These are phyloP conservation scores for Synergus gifuensis DNA, from an alignment of 2,888 invertebrate genomes.

Conservation along the genomic window DNA sequence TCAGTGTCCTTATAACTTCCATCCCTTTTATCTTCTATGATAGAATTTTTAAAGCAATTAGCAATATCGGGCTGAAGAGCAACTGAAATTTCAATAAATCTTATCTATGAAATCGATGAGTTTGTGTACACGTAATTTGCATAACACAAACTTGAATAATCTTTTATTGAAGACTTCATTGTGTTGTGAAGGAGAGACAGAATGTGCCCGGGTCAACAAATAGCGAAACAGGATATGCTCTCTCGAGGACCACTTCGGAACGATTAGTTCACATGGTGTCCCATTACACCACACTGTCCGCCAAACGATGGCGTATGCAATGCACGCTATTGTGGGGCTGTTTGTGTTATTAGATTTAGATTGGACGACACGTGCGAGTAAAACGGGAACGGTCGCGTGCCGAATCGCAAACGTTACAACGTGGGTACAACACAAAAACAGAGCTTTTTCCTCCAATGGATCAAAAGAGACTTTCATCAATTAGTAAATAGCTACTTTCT, in stretches of 20 bases:
- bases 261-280: slow-evolving; percentile 78
- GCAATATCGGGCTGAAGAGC: not conserved
- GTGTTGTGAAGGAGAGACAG: slow-evolving; percentile 21
- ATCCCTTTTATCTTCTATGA: no score
- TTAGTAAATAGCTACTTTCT: not conserved
- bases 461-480: slow-evolving; percentile 32
- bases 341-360: slow-evolving; percentile 77
- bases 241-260: slow-evolving; percentile 69
- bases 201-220: slow-evolving; percentile 58
- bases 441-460: slow-evolving; percentile 18
- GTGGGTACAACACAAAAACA: slow-evolving; percentile 61
- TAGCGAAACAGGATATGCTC: slow-evolving; percentile 69
- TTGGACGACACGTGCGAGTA: slow-evolving; percentile 70
- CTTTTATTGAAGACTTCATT: slow-evolving; percentile 21
- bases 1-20: not conserved
- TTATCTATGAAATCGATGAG: not conserved
- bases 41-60: no score
- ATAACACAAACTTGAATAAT: slow-evolving; percentile 15
- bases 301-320: slow-evolving; percentile 60
- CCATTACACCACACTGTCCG: slow-evolving; percentile 66
- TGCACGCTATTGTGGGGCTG: slow-evolving; percentile 71
- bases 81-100: not conserved
- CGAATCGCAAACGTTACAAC: slow-evolving; percentile 65
- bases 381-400: slow-evolving; percentile 59
- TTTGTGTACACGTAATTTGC: not conserved